These are phyloP conservation scores for Phymorhynchus buccinoides DNA, from an alignment of 1,140 invertebrate genomes.

Conservation along the genomic window DNA sequence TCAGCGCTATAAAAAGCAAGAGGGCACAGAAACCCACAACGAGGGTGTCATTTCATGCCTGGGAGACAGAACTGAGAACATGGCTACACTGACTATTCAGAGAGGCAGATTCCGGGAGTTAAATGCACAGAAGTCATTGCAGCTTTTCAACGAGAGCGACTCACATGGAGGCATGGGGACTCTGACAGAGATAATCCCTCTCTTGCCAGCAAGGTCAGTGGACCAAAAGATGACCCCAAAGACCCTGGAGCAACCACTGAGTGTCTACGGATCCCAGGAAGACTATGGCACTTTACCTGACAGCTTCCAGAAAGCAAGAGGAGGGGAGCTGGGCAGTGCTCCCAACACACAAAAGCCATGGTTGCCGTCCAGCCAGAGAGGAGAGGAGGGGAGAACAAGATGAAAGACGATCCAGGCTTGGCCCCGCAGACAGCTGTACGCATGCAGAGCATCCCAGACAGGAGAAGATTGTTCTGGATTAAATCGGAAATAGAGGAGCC, in stretches of 20 bases:
- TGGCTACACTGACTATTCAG: neutral
- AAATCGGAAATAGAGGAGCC: slow-evolving; percentile 6
- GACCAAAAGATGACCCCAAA: neutral
- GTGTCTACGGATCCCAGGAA: neutral
- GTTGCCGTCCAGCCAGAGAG: neutral
- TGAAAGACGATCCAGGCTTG: neutral
- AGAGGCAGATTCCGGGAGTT: neutral
- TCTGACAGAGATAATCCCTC: no score
- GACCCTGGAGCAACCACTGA: neutral
- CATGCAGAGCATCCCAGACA: neutral
- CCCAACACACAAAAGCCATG: neutral
- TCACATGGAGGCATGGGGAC: slow-evolving; percentile 8
- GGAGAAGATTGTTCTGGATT: slow-evolving; percentile 7
- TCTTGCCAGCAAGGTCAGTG: neutral
- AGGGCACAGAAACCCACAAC: neutral
- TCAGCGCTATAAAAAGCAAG: neutral
- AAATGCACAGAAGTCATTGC: neutral
- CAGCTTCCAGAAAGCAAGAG: neutral
- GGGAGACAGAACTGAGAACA: neutral
- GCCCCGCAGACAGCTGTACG: neutral
- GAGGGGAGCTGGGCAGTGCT: neutral
- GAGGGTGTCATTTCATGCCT: neutral
- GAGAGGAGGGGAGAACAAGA: neutral
- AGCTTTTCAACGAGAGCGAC: neutral
- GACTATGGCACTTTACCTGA: neutral